Evolutionary conservation across 2,113 vertebrate genomes (phyloP), one percentile per base, ranked within the genome.

Genomic region (Apodemus sylvaticus): DNA sequence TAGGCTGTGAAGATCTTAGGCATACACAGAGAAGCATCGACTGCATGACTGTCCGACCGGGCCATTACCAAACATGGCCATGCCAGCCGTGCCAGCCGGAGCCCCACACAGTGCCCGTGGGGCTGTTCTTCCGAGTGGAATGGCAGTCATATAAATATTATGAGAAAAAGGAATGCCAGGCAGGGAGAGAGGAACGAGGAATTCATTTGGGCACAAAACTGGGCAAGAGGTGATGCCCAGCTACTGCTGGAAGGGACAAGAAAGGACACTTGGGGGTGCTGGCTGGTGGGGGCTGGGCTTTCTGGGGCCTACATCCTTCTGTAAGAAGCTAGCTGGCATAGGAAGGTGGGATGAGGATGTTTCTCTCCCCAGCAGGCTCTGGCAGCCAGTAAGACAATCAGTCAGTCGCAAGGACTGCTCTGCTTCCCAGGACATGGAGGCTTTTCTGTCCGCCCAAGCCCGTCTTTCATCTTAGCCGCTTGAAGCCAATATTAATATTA

Each of bases 51-150:
- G 58, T 48, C 53, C 36, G 74, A 3, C 74, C 53, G 14, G 14
- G 12, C 53, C 7, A 0, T 89, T 48, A 91, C 94, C 93, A 81
- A 91, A 94, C 42, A 93, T 62, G 87, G 90, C 60, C 66, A 68
- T 42, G 24, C 11, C 34, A 5, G 3, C 51, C 5, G 45, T 42
- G 60, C 36, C 48, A 36, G 87, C 10, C 42, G 3, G 34, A 58
- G 26, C 64, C 71, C n/a, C 89, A 6, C 10, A 62, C 16, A 24
- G 26, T 79, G 60, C 73, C 42, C 60, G 36, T 55, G 12, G 77
- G 29, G 11, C 90, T 2, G 6, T 55, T 83, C 24, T 0, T 3
- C 4, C 12, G 55, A 60, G n/a, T 14, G 19, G 70, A 26, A 4
- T 86, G 86, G 42, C 29, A 20, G 55, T 76, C 20, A 0, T 45